Conservation (phyloP, 35 echinoderm and acorn worm genomes). For the Eucidaris tribuloides region DNA sequence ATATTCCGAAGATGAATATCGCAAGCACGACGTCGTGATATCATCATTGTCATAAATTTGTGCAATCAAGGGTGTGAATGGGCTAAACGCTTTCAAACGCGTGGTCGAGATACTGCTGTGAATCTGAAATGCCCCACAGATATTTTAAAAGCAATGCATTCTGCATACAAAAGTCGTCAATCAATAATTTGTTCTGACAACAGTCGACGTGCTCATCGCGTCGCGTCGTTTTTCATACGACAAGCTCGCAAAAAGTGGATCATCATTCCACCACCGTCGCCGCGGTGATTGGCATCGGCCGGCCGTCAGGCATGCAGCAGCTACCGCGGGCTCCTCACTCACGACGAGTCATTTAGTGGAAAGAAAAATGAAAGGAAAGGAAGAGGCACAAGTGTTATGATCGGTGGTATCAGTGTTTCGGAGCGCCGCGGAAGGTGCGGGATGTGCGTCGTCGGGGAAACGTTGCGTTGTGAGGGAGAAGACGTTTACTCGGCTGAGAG, state of each 20-base stretch:
- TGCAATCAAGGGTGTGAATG: background rate
- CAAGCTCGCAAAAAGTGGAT: background rate
- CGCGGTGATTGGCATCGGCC: background rate
- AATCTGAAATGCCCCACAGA: background rate
- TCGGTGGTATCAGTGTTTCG: constrained; percentile 1
- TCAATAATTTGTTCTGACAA: constrained; percentile 16
- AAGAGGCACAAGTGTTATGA: background rate
- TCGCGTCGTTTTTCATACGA: background rate
- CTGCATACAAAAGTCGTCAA: constrained; percentile 3
- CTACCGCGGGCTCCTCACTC: background rate
- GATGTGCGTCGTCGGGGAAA: background rate
- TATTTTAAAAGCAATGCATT: constrained; percentile 1
- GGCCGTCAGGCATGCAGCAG: background rate
- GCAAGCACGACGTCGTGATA: background rate
- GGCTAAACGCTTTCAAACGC: background rate
- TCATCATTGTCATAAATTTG: background rate
- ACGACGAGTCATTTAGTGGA: background rate
- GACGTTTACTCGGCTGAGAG: constrained; percentile 1
- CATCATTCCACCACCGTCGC: background rate
- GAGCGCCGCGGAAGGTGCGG: background rate
- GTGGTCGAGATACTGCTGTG: background rate
- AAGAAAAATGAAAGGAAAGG: background rate
- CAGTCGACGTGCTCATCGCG: background rate
- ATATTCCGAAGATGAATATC: background rate
- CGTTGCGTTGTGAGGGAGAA: background rate